These are phyloP conservation scores for Cyphomyrus discorhynchus DNA, from an alignment of 2,113 vertebrate species.

Conservation along the genomic window DNA sequence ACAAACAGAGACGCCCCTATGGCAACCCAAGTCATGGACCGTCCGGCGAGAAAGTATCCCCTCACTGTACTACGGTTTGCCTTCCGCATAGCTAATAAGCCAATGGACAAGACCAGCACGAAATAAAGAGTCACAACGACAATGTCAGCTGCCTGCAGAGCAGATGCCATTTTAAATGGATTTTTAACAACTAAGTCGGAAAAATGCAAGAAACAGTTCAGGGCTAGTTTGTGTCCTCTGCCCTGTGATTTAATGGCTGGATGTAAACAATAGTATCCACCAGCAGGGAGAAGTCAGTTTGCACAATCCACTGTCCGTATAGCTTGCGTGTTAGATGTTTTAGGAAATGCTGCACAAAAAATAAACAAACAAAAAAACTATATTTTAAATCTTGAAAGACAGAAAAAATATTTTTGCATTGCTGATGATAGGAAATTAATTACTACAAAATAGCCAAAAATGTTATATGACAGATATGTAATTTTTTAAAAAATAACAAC, in stretches of 20 bases:
- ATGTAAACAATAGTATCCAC: conserved; percentile 74
- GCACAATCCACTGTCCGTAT: conserved; percentile 69
- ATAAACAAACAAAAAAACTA: background rate
- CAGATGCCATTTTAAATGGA: conserved; percentile 65
- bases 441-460: background rate
- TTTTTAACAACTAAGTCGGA: background rate
- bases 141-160: conserved; percentile 89
- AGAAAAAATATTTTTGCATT: background rate
- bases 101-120: conserved; percentile 85
- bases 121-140: conserved; percentile 92
- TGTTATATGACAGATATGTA: background rate
- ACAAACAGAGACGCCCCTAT: conserved; percentile 95
- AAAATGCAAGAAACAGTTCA: background rate
- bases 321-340: background rate
- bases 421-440: background rate
- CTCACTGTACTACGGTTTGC: conserved; percentile 89
- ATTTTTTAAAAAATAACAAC: background rate
- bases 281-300: conserved; percentile 61
- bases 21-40: conserved; percentile 91
- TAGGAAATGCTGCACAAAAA: background rate
- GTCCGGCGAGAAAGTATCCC: conserved; percentile 96
- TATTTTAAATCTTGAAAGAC: background rate
- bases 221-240: conserved; percentile 57
- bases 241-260: conserved; percentile 86
- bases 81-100: conserved; percentile 95